Percentiles rank a stretch among this genome's conserved stretches.
phyloP scores from a whole-genome alignment of 2,113 vertebrate genomes.

The Bagarius yarrelli region DNA sequence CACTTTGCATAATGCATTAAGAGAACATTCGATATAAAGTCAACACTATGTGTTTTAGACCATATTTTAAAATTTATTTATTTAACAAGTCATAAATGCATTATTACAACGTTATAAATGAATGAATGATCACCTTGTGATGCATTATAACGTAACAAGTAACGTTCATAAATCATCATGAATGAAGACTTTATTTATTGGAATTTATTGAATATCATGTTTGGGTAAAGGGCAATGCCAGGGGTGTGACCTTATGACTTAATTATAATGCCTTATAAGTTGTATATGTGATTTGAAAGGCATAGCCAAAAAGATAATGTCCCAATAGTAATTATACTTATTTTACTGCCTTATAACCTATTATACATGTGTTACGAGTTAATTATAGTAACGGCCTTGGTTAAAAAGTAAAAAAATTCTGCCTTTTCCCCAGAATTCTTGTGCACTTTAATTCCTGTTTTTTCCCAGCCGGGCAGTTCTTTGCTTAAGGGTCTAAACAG shows the following conservation, averaged over 20 bases:
- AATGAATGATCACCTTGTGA: too few species aligned
- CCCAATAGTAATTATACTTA: too few species aligned
- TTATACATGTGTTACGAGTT: neutral
- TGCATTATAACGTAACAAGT: too few species aligned
- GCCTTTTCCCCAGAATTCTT: too few species aligned
- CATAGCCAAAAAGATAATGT: too few species aligned
- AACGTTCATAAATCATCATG: neutral
- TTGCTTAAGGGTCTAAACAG: constrained; percentile 46
- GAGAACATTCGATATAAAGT: too few species aligned
- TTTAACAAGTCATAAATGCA: too few species aligned
- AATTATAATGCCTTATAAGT: neutral
- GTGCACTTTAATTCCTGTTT: constrained; percentile 7
- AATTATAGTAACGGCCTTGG: neutral
- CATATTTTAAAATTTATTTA: too few species aligned
- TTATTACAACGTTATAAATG: too few species aligned
- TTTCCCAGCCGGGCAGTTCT: neutral
- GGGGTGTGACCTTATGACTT: neutral
- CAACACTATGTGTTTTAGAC: too few species aligned
- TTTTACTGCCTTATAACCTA: neutral
- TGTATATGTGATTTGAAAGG: neutral
- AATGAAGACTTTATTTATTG: neutral
- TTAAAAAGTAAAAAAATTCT: neutral
- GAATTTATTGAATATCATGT: neutral
- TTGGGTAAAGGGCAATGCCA: neutral
- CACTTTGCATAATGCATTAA: too few species aligned